Base-by-base conservation (phyloP, 1,140 invertebrate genomes). In the Drosophila punjabiensis region DNA sequence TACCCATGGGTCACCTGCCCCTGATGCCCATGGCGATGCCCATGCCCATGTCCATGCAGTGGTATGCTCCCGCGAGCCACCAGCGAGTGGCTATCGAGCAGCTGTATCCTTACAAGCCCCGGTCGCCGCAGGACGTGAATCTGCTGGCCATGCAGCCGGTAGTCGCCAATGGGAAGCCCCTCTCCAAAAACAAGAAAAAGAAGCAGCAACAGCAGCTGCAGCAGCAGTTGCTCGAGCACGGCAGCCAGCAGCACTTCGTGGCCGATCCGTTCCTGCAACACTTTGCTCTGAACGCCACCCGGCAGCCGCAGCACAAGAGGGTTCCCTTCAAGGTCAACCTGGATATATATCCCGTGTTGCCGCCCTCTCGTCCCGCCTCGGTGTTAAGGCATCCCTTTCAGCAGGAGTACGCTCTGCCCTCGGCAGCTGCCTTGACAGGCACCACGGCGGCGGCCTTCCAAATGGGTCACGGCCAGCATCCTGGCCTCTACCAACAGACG, bases 21-120 rank as follows among this genome's bases (percentile, higher is more conserved):
- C 56, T 76, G 71, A 58, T 81, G 39, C 80, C 78, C n/a, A 86
- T 87, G 67, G 43, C 64, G 13, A 69, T 87, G 71, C 53, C 85
- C 1, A 82, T 89, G 69, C 39, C 32, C 39, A 65, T 60, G 78
- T 43, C 18, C 47, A 47, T 48, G 76, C 84, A 56, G 24, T 65
- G 74, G 75, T 79, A 79, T 20, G 48, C 52, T 5, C 76, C 50
- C 2, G 24, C 24, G 14, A 74, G 60, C 14, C 77, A 82, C 37
- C 91, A 92, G 35, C 91, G 91, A 8, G 92, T 92, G 41, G 78
- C 91, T 37, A 90, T 92, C 20, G 91, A 92, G 18, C 91, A 92
- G 50, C 50, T 92, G 48, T 92, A 91, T 82, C 88, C 89, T 0
- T 92, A 85, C 48, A 92, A 92, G 60, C 91, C 91, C 0, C 82